Conservation (phyloP, 1,140 invertebrate genomes). For the Diachasma alloeum region DNA sequence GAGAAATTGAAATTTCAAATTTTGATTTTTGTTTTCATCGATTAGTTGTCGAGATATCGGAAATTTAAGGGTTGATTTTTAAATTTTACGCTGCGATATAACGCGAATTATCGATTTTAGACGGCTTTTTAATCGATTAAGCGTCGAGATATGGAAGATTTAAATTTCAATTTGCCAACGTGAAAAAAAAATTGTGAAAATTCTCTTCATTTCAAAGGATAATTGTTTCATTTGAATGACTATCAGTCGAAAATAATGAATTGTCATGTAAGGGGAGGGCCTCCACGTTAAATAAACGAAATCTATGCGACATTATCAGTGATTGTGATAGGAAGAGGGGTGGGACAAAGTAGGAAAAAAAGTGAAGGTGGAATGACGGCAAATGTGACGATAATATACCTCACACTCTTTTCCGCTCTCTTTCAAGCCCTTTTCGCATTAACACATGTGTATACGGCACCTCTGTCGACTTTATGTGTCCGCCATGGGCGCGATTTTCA, state of each 20-base stretch:
- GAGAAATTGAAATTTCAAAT: no score
- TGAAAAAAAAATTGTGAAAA: no score
- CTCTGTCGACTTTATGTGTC: background rate
- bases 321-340: conserved; percentile 3
- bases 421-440: background rate
- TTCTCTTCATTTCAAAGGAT: no score
- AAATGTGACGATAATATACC: conserved; percentile 23
- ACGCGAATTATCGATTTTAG: no score
- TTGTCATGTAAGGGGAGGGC: background rate
- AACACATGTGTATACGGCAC: background rate
- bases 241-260: background rate
- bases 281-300: background rate
- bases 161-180: no score
- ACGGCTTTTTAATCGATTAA: no score
- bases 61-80: no score
- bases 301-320: conserved; percentile 13
- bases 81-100: no score
- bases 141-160: no score
- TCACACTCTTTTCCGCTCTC: conserved; percentile 18
- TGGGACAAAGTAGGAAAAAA: background rate
- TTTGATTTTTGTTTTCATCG: no score
- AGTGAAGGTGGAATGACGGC: background rate
- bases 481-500: conserved; percentile 17
- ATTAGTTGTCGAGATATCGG: no score
- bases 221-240: no score